Conservation (phyloP, 1,140 invertebrate species). For the Babylonia areolata region DNA sequence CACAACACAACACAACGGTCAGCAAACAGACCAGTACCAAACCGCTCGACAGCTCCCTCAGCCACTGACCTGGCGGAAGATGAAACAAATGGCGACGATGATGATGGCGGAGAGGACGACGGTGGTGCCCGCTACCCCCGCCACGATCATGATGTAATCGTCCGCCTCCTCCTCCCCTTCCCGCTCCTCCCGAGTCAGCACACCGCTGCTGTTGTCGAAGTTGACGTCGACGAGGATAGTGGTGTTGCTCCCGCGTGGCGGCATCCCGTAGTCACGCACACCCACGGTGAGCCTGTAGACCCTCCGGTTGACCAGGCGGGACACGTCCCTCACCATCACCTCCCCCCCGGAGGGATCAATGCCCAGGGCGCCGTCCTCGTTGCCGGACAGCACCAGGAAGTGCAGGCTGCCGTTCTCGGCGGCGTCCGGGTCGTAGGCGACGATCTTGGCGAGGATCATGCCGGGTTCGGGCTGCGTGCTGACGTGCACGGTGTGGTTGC, state of each 20-base stretch:
- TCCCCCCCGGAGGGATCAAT: slow-evolving; percentile 90
- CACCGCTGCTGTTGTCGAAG: slow-evolving; percentile 45
- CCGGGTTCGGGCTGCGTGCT: slow-evolving; percentile 87
- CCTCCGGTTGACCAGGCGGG: slow-evolving; percentile 39
- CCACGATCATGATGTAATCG: slow-evolving; percentile 54
- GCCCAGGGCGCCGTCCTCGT: slow-evolving; percentile 86
- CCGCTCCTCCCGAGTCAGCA: neutral
- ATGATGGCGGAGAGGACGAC: slow-evolving; percentile 50
- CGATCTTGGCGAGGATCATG: slow-evolving; percentile 76
- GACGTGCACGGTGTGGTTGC: slow-evolving; percentile 87
- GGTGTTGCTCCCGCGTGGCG: slow-evolving; percentile 34
- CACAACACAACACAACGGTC: too few species aligned
- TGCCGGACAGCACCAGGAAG: slow-evolving; percentile 89
- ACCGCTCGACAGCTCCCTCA: neutral
- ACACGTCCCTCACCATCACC: slow-evolving; percentile 80
- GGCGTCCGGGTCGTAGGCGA: slow-evolving; percentile 65
- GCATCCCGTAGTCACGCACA: slow-evolving; percentile 44
- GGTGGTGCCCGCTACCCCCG: slow-evolving; percentile 49
- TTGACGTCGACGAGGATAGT: slow-evolving; percentile 42
- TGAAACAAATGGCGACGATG: slow-evolving; percentile 54
- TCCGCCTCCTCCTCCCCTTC: slow-evolving; percentile 30
- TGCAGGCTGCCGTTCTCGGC: slow-evolving; percentile 92
- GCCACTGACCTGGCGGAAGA: slow-evolving; percentile 46
- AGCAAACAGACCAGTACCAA: neutral
- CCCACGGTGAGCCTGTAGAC: slow-evolving; percentile 42